Evolutionary conservation across 1,140 invertebrate genomes (phyloP).

Genomic region (Apolygus lucorum): DNA sequence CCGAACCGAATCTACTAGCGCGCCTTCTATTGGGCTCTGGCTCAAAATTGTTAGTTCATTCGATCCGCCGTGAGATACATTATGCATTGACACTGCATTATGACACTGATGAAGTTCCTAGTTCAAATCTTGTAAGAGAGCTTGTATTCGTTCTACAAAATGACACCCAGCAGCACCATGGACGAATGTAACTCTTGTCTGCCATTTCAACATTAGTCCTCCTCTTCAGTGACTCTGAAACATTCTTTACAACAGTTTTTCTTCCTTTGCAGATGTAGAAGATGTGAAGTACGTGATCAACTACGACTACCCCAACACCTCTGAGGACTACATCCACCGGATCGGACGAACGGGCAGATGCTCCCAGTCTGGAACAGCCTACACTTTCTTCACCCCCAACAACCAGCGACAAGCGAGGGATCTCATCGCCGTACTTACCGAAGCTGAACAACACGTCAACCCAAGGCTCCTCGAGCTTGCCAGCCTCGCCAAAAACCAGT

Average conservation of each 20-base stretch:
- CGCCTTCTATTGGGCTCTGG: background rate
- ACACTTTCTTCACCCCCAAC: conserved; percentile 93
- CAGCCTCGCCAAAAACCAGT: conserved; percentile 31
- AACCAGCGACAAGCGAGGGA: conserved; percentile 90
- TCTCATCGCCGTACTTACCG: conserved; percentile 81
- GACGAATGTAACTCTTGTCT: no score
- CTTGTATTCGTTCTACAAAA: no score
- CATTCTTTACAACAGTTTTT: no score
- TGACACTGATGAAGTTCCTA: no score
- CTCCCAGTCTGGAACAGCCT: conserved; percentile 92
- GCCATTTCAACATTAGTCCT: no score
- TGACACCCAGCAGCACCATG: no score
- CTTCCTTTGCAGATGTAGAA: conserved; percentile 92
- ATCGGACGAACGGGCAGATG: conserved; percentile 95
- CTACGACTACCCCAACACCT: conserved; percentile 97
- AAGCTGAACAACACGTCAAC: conserved; percentile 89
- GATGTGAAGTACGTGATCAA: conserved; percentile 99
- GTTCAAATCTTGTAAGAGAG: no score
- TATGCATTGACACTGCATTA: no score
- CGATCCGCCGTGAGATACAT: no score
- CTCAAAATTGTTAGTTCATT: background rate
- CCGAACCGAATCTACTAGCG: no score
- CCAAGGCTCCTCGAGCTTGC: conserved; percentile 58
- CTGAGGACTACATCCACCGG: conserved; percentile 99
- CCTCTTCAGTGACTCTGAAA: no score